Base-by-base conservation (phyloP, 2,113 vertebrate genomes). In the Nesoenas mayeri region DNA sequence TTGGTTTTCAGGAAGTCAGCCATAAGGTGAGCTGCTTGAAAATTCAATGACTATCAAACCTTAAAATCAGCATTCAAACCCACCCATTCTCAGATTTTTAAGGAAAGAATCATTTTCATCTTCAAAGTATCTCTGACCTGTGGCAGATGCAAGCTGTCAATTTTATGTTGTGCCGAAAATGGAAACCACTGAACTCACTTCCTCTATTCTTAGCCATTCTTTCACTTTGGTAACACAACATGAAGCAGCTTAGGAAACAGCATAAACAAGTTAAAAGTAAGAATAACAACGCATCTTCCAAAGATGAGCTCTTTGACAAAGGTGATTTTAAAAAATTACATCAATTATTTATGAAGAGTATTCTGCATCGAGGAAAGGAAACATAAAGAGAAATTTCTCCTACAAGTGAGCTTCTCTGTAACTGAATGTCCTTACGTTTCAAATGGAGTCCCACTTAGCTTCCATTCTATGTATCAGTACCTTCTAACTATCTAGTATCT, bases 161-260 rank as follows among this genome's bases (percentile, higher is more conserved):
- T 3, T 51, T 58, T 20, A 51, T 0, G 7, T 19, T 67, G 67
- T 31, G 42, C 71, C 85, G 75, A 77, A 93, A 94, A 80, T 38
- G 80, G 91, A 95, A 95, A 91, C 72, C 53, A 70, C 82, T 65
- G 29, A 95, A 90, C 56, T 83, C 40, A 47, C 60, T 97, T 93
- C 87, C 90, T 88, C 85, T 90, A 25, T 77, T 90, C 85, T 91
- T 32, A 85, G 85, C 75, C 64, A 67, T 90, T 88, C 58, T 80
- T 88, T 79, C 82, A 86, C 84, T 93, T 42, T 15, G 36, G 75
- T 79, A 85, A 61, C 48, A 80, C 48, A 62, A 47, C 20, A 54
- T 21, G 73, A 65, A 92, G 79, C 0, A 67, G 42, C 57, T 93
- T 73, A 61, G 11, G 22, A 88, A 91, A 79, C n/a, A 90, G 74